phyloP scores from a whole-genome alignment of 2,888 invertebrate genomes.

The Drepana falcataria region DNA sequence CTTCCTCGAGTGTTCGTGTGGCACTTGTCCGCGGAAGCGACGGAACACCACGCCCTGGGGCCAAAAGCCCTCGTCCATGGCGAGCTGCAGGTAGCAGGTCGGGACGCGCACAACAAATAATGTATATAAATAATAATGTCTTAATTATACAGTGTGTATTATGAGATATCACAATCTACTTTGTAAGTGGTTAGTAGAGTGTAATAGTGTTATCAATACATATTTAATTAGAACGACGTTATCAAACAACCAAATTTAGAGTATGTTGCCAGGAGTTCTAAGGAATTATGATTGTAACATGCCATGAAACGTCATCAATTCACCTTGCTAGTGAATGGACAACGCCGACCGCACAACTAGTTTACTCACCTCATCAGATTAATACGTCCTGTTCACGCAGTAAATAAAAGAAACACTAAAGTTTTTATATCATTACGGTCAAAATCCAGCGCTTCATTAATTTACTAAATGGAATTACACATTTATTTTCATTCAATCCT shows the following conservation, averaged over 20 bases:
- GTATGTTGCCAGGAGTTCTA: neutral
- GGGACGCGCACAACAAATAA: too few relatives aligned
- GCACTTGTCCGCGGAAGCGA: too few relatives aligned
- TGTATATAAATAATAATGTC: too few relatives aligned
- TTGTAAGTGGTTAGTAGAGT: too few relatives aligned
- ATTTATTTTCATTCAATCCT: neutral
- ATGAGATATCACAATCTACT: too few relatives aligned
- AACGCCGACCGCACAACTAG: too few relatives aligned
- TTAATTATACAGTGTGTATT: too few relatives aligned
- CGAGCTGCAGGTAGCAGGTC: too few relatives aligned
- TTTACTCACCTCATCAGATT: too few relatives aligned
- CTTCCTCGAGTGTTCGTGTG: too few relatives aligned
- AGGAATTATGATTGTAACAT: neutral
- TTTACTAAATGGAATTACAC: neutral
- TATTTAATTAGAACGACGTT: neutral
- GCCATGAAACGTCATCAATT: constrained; percentile 2
- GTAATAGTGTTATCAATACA: neutral
- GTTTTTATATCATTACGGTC: neutral
- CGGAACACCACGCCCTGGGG: too few relatives aligned
- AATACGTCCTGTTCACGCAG: neutral
- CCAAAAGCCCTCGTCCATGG: too few relatives aligned
- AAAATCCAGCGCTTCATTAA: neutral
- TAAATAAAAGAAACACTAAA: neutral
- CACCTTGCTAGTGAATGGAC: constrained; percentile 1
- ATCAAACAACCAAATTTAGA: neutral